Base-by-base conservation (phyloP, 2,888 invertebrate genomes). In the Dorcus parallelipipedus region DNA sequence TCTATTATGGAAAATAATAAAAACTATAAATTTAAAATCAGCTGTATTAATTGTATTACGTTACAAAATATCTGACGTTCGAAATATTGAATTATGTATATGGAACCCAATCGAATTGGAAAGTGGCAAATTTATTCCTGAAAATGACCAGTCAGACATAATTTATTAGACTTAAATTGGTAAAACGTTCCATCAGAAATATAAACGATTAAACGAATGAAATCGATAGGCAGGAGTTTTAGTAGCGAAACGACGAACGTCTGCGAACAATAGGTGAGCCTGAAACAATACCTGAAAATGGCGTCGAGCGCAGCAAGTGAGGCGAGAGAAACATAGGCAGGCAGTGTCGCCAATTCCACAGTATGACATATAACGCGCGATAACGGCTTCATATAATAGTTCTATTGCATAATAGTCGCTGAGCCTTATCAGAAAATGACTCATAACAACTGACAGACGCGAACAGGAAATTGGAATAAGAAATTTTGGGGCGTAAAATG, bases 401-500 rank as follows among this genome's bases (percentile, higher is more conserved):
- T 79, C 78, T 79, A 79, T 78, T 79, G 78, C 78, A 79, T 79
- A 79, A 79, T 79, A 76, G 78, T 72, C 76, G 71, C 56, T 54
- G 62, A 43, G 76, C 81, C 84, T 85, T 85, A 85, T 85, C 86
- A 85, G 85, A 85, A 85, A 85, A 85, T 85, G 85, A 85, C 83
- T 85, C 85, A 84, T 85, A 85, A 85, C 84, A 84, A 85, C 85
- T 78, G 78, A 78, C 78, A 78, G 78, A 78, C 78, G 78, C 78
- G 77, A 78, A 78, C 76, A 74, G 78, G 86, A 86, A 86, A 86
- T 86, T 86, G 86, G 86, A 86, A 86, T 86, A 86, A 86, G 86
- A 86, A 86, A 86, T 86, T 86, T 86, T 85, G 83, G 85, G 85
- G 85, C 85, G 86, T 86, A 86, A 86, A 86, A 86, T 86, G 86